Evolutionary conservation across 2,888 invertebrate species (phyloP), one percentile per base, ranked within the genome.

Genomic region (Biston betularia): DNA sequence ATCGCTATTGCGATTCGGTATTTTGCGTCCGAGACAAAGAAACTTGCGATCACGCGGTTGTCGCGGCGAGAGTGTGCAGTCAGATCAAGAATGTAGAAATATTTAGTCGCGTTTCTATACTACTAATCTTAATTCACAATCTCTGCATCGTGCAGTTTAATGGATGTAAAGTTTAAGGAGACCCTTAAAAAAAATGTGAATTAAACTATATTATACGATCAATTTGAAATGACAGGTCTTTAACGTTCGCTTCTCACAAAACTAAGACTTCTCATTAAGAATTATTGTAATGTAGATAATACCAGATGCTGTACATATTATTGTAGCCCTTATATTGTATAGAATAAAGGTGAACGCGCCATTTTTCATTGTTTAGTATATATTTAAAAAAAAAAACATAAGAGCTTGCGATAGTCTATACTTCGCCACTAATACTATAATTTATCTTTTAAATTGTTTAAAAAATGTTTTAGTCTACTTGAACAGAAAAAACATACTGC

Each of bases 341-440:
- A 70, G 63, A 63, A 15, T 59, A 44, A 46, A 62, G 66, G 67
- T 63, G 61, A 61, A 44, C 42, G 42, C 62, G 65, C 68, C 69
- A 65, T 62, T 67, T 67, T 63, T 67, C 63, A 68, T 68, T 70
- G 68, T 68, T 63, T 67, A 65, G 63, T 69, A 48, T 74, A 24
- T 24, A n/a, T 24, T 24, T 2, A 24, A 24, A 24, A 24, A 59
- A 77, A 53, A 77, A 75, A 33, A 60, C 15, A 42, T 55, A 60
- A 65, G 84, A 84, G 84, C 83, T 83, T 80, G 81, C 79, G 77
- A 46, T 79, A 73, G 56, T 68, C 24, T 73, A 73, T 35, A 59
- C 75, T 74, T 75, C 72, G 76, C 73, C 79, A 74, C 75, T 78
- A 79, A 75, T 76, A 67, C 80, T 68, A 65, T 69, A 63, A 64